Evolutionary conservation across 1,140 invertebrate species (phyloP), one percentile per base, ranked within the genome.

Genomic region (Bombus terrestris): DNA sequence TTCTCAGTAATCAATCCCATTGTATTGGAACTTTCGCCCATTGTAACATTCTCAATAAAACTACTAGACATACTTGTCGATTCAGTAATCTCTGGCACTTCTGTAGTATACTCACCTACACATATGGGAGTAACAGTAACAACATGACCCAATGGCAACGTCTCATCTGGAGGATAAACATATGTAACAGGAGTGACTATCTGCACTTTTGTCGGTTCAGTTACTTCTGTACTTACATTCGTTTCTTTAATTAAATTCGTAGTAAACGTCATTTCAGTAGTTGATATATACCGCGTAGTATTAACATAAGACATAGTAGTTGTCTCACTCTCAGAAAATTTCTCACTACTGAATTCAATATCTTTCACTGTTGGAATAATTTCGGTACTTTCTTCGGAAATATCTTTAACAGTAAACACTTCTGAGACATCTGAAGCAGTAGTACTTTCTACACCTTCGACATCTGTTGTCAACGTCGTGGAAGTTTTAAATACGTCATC

Each of bases 111-210:
- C 35, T 71, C 75, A 6, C 53, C 39, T 32, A 64, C n/a, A 3
- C 22, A 72, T n/a, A 64, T 35, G 37, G 83, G 53, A 12, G 83
- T 85, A 37, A 85, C 83, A 28, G 64, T 80, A 32, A 85, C 57
- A 2, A 85, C 68, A 15, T 85, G 32, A 12, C 59, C 41, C 3
- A 35, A 71, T 12, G 53, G 10, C 4, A 68, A 25, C 18, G 37
- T 69, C 18, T 12, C 39, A 5, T 78, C 37, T 6, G 74, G 3
- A 25, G 35, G 66, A 57, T 83, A 53, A 41, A 80, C 37, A 22
- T 57, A 75, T 9, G 62, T 68, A n/a, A 85, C 35, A 5, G 83
- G 76, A 9, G 83, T 85, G 9, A 85, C 83, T 72, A 85, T 80
- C 3, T 72, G 39, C 59, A 85, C 68, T 8, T 77, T 78, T 37